Percentiles rank a stretch among this genome's conserved stretches.
phyloP scores from a whole-genome alignment of 2,797 vertebrate species.

The Toxotes lorentzi region DNA sequence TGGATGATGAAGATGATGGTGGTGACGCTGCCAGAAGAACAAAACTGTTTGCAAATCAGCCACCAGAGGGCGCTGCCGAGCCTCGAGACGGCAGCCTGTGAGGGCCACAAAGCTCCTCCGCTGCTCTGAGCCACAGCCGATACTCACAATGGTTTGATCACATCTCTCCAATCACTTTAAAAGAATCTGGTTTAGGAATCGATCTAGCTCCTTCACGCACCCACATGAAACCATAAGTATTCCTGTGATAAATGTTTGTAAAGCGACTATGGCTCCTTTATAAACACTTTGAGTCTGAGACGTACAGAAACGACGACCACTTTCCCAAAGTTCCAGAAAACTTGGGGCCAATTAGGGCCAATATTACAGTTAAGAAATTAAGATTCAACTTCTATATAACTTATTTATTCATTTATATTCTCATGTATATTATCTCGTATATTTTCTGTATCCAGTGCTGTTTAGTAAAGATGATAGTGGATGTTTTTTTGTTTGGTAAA shows the following conservation, averaged over 20 bases:
- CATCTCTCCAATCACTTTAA: background rate
- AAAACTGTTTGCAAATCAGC: constrained; percentile 21
- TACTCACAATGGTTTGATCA: background rate
- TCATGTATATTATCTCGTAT: background rate
- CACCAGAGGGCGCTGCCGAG: constrained; percentile 56
- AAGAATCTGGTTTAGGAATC: background rate
- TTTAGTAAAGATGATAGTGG: background rate
- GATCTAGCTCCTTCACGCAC: background rate
- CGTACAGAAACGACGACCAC: no score
- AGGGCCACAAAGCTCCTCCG: constrained; percentile 12
- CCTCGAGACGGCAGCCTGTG: constrained; percentile 21
- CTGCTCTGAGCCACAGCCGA: background rate
- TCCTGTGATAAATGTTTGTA: background rate
- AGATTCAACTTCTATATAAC: background rate
- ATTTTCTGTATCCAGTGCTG: background rate
- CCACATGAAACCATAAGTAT: background rate
- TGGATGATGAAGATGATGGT: constrained; percentile 23
- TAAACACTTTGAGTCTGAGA: background rate
- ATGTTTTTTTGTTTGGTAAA: background rate
- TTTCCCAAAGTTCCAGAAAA: no score
- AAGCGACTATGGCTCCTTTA: background rate
- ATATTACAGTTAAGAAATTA: background rate
- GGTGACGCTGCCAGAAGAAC: constrained; percentile 13
- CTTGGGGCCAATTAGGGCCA: background rate
- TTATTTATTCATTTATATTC: background rate